Base-by-base conservation (phyloP, 1,140 invertebrate genomes). In the Conus ventricosus region DNA sequence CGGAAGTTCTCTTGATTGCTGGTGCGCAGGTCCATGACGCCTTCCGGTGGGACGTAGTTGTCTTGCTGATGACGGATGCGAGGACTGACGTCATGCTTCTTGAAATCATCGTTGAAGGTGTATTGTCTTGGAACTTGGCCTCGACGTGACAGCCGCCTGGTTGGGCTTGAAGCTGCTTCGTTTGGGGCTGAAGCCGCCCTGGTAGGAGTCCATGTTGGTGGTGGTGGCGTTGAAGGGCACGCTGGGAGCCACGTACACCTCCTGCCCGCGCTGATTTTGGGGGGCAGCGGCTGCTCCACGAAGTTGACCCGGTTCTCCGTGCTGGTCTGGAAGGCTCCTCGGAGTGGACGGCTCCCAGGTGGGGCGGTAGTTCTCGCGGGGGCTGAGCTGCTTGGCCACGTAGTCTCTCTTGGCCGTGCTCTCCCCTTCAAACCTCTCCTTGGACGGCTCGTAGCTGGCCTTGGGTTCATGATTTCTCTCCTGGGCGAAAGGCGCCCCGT, bases 1-100 rank as follows among this genome's bases (percentile, higher is more conserved):
- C 67, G 89, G 85, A 92, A 95, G 17, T 93, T 92, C 11, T 90
- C 76, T 55, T 93, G 91, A 87, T 93, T 91, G 11, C 94, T 88
- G 2, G 91, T 91, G 20, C 27, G 63, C 60, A 91, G 76, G 84
- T 91, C 91, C 89, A 91, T 91, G 25, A 81, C 81, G 10, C 89
- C 91, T 39, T 87, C 81, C 20, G 91, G 89, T 15, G 75, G 86
- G 15, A 87, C 55, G 71, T 91, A 91, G 5, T 1, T 15, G 8
- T 83, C 89, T 15, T 89, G 63, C 39, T 88, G 39, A 55, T 89
- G 87, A 10, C 71, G 71, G 39, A 67, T 76, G 13, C 83, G 81
- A 60, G 75, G 86, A 13, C 85, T 55, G 3, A 91, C 67, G 4
- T 88, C 71, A 55, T 90, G 86, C 17, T 55, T 67, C 63, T 83